Percentiles rank a stretch among this genome's conserved stretches.
Conservation (phyloP, 1,140 invertebrate genomes). For the Pseudachorutes palmiensis region DNA sequence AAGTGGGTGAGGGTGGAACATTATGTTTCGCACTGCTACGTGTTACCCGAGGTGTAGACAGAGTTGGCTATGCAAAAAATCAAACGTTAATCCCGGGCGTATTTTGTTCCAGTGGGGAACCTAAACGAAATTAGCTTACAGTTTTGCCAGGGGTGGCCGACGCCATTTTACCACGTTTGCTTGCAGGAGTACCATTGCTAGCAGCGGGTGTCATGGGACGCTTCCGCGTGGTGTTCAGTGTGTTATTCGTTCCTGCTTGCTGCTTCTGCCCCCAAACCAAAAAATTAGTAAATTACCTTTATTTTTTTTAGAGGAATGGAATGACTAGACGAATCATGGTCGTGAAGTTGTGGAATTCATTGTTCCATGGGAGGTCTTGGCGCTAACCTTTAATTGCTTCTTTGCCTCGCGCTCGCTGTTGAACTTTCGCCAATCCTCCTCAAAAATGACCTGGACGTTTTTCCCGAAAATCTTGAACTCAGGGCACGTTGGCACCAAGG, state of each 20-base stretch:
- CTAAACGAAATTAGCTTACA: neutral
- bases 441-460: neutral
- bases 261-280: slow-evolving; percentile 10
- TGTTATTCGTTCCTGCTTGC: slow-evolving; percentile 6
- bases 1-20: neutral
- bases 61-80: neutral
- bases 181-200: neutral
- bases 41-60: neutral
- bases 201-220: neutral
- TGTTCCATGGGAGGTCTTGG: neutral
- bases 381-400: neutral
- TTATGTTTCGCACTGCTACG: slow-evolving; percentile 1
- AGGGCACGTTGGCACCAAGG: neutral
- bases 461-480: slow-evolving; percentile 5
- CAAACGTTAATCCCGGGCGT: neutral
- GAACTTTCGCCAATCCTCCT: neutral
- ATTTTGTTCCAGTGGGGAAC: neutral
- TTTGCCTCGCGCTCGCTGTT: slow-evolving; percentile 7
- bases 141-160: neutral
- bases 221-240: slow-evolving; percentile 8
- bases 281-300: neutral
- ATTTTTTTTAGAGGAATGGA: neutral
- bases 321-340: neutral
- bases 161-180: neutral
- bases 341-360: neutral